These are phyloP conservation scores for Chouioia cunea DNA, from an alignment of 2,888 invertebrate species.

Conservation along the genomic window DNA sequence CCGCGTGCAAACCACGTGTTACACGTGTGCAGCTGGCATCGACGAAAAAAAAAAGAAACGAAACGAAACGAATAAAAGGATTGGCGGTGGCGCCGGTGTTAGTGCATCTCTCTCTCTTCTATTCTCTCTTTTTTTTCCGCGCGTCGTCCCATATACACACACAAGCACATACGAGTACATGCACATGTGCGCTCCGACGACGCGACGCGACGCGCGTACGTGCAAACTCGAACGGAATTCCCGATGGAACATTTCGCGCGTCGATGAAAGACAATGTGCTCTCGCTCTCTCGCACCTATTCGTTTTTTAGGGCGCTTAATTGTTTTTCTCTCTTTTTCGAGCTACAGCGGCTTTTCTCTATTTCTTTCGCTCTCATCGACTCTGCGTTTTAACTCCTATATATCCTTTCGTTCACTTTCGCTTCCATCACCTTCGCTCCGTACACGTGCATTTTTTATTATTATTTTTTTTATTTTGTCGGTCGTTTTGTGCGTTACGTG, in stretches of 20 bases:
- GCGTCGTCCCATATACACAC: neutral
- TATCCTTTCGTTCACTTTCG: conserved; percentile 42
- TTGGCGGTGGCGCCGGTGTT: too few relatives aligned
- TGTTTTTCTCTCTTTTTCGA: conserved; percentile 39
- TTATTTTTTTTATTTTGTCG: conserved; percentile 9
- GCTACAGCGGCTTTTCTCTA: conserved; percentile 1
- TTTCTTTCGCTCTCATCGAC: neutral
- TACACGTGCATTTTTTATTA: neutral
- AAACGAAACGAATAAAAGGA: too few relatives aligned
- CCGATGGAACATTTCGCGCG: conserved; percentile 47
- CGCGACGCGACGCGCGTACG: conserved; percentile 12
- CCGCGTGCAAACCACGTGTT: conserved; percentile 31
- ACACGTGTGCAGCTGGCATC: conserved; percentile 17
- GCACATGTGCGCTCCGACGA: neutral
- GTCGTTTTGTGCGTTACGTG: too few relatives aligned
- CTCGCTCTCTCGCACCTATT: conserved; percentile 20
- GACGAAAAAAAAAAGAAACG: neutral
- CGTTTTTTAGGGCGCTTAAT: conserved; percentile 44
- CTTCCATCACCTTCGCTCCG: conserved; percentile 35
- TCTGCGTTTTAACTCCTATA: neutral
- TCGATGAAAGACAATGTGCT: conserved; percentile 48
- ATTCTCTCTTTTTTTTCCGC: conserved; percentile 25
- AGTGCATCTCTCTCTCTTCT: conserved; percentile 5
- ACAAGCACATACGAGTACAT: neutral
- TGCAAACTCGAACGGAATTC: conserved; percentile 41